Evolutionary conservation across 1,140 invertebrate species (phyloP).

Genomic region (Drosophila equinoxialis): DNA sequence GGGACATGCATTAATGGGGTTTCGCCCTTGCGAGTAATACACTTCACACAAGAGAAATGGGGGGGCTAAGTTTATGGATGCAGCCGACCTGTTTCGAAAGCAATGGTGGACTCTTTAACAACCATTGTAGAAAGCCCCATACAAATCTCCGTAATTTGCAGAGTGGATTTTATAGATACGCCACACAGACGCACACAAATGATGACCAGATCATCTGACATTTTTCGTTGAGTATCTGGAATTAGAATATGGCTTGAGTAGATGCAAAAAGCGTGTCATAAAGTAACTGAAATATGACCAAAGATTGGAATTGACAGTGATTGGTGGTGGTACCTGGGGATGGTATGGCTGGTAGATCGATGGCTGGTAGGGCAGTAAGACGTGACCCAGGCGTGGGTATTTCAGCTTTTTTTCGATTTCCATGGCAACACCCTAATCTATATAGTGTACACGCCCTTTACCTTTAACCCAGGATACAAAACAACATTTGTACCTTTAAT

Average conservation of each 20-base stretch:
- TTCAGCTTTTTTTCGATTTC: slow-evolving; percentile 30
- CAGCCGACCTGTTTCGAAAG: neutral
- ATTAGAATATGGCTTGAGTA: neutral
- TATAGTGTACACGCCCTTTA: slow-evolving; percentile 53
- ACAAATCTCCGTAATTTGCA: slow-evolving; percentile 2
- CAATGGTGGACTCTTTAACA: neutral
- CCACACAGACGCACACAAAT: neutral
- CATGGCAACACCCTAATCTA: slow-evolving; percentile 75
- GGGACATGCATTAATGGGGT: slow-evolving; percentile 35
- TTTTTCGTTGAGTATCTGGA: neutral
- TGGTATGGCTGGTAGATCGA: neutral
- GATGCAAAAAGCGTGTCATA: slow-evolving; percentile 59
- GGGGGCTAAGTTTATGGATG: slow-evolving; percentile 5
- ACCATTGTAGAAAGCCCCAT: neutral
- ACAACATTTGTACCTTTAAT: slow-evolving; percentile 80
- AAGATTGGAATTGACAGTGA: slow-evolving; percentile 36
- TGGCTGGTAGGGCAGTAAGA: slow-evolving; percentile 17
- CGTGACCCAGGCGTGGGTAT: slow-evolving; percentile 32
- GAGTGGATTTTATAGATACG: neutral
- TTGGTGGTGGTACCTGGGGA: neutral
- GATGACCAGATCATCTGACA: slow-evolving; percentile 5
- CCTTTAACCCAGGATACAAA: slow-evolving; percentile 56
- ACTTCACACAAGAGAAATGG: slow-evolving; percentile 30
- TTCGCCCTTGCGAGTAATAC: slow-evolving; percentile 43
- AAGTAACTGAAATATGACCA: slow-evolving; percentile 68